A percentile compares a stretch with the other conserved stretches of the same genome.
Evolutionary conservation across 1,140 invertebrate genomes (phyloP).

Genomic region (Musca vetustissima): DNA sequence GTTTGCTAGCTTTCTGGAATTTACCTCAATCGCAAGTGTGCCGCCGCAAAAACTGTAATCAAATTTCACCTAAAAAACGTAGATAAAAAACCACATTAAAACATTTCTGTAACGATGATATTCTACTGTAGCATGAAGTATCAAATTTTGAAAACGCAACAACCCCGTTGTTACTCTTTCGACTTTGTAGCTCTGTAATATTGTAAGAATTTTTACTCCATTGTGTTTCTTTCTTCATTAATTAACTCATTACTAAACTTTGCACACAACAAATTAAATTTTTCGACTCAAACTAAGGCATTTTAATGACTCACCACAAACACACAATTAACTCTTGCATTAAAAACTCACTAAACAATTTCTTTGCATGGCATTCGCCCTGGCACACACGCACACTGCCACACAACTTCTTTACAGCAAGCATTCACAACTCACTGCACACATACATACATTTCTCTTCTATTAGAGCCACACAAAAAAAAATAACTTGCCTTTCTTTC

Average conservation of each 20-base stretch:
- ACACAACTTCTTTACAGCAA: too few relatives aligned
- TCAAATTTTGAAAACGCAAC: too few relatives aligned
- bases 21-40: not conserved
- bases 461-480: too few relatives aligned
- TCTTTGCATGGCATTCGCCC: not conserved
- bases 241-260: slow-evolving; percentile 18
- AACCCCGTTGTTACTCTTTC: too few relatives aligned
- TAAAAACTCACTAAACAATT: slow-evolving; percentile 3
- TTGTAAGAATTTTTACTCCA: too few relatives aligned
- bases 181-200: too few relatives aligned
- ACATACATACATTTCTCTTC: too few relatives aligned
- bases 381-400: not conserved
- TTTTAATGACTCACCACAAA: slow-evolving; percentile 11
- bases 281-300: not conserved
- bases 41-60: slow-evolving; percentile 10
- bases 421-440: slow-evolving; percentile 4
- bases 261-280: not conserved
- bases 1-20: too few relatives aligned
- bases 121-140: too few relatives aligned
- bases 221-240: not conserved
- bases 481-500: slow-evolving; percentile 13
- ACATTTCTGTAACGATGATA: not conserved
- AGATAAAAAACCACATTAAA: slow-evolving; percentile 15
- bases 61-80: slow-evolving; percentile 21
- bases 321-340: slow-evolving; percentile 13